Evolutionary conservation across 2,797 vertebrate species (phyloP).

Genomic region (Callimico goeldii): DNA sequence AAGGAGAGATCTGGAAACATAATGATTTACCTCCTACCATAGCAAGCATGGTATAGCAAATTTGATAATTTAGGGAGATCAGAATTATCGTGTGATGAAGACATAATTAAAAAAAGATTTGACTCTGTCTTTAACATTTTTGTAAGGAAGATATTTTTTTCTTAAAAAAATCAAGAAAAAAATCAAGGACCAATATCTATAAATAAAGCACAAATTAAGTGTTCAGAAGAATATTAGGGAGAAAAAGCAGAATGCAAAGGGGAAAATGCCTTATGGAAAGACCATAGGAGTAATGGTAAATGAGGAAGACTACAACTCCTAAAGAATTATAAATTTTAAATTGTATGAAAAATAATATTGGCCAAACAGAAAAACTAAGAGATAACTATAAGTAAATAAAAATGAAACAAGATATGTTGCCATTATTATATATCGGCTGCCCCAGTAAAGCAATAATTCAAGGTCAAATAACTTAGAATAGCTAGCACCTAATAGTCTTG

Average conservation of each 20-base stretch:
- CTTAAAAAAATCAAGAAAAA: constrained; percentile 43
- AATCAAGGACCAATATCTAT: not conserved
- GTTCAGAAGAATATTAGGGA: constrained; percentile 2
- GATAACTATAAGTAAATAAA: constrained; percentile 40
- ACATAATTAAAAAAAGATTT: not conserved
- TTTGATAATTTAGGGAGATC: not conserved
- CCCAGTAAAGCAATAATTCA: constrained; percentile 37
- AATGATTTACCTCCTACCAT: not conserved
- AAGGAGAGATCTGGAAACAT: not conserved
- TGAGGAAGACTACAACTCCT: not conserved
- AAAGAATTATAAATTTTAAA: constrained; percentile 31
- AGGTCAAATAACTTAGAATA: constrained; percentile 59
- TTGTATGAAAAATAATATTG: not conserved
- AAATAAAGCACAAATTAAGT: constrained; percentile 6
- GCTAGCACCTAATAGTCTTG: constrained; percentile 47
- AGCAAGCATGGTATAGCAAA: not conserved
- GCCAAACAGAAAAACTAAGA: constrained; percentile 17
- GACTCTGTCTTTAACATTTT: not conserved
- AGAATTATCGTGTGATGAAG: not conserved
- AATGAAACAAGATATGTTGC: not conserved
- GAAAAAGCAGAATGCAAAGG: not conserved
- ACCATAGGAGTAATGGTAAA: not conserved
- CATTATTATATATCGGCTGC: constrained; percentile 21
- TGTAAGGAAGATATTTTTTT: not conserved
- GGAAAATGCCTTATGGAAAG: not conserved